These are phyloP conservation scores for Chrysodeixis includens DNA, from an alignment of 2,888 invertebrate species.

Conservation along the genomic window DNA sequence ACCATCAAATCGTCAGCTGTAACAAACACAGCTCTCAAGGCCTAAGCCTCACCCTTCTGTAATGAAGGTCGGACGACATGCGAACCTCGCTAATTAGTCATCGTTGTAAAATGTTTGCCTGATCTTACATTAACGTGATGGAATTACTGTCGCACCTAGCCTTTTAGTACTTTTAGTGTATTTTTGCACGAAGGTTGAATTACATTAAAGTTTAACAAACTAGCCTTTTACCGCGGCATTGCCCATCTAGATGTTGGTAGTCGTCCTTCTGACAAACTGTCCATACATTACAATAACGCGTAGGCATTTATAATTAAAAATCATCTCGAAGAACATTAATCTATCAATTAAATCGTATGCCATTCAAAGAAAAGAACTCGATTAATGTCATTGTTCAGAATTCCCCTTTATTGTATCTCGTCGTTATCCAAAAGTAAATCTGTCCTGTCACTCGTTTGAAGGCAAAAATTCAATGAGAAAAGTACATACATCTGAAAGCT, in stretches of 20 bases:
- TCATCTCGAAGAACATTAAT: neutral
- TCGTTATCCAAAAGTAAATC: conserved; percentile 1
- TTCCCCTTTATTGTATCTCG: neutral
- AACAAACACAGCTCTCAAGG: conserved; percentile 55
- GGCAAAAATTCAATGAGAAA: conserved; percentile 2
- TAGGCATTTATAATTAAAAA: no score
- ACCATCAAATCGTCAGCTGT: conserved; percentile 43
- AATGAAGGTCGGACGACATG: conserved; percentile 60
- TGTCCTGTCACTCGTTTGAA: neutral
- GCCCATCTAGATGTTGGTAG: no score
- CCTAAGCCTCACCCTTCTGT: conserved; percentile 63
- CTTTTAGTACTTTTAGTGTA: conserved; percentile 1
- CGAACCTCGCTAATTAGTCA: conserved; percentile 65
- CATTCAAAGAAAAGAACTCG: conserved; percentile 1
- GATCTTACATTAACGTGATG: conserved; percentile 20
- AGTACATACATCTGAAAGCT: neutral
- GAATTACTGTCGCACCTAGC: conserved; percentile 11
- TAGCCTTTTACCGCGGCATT: no score
- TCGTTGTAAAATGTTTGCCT: conserved; percentile 58
- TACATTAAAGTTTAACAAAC: neutral
- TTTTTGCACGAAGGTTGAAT: neutral
- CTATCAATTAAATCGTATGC: neutral
- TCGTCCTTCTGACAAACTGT: no score
- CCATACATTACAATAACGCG: no score
- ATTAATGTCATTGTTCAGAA: neutral